A percentile compares a stretch with the other conserved stretches of the same genome.
These are phyloP conservation scores for Todus mexicanus DNA, from an alignment of 2,797 vertebrate genomes.

Conservation along the genomic window DNA sequence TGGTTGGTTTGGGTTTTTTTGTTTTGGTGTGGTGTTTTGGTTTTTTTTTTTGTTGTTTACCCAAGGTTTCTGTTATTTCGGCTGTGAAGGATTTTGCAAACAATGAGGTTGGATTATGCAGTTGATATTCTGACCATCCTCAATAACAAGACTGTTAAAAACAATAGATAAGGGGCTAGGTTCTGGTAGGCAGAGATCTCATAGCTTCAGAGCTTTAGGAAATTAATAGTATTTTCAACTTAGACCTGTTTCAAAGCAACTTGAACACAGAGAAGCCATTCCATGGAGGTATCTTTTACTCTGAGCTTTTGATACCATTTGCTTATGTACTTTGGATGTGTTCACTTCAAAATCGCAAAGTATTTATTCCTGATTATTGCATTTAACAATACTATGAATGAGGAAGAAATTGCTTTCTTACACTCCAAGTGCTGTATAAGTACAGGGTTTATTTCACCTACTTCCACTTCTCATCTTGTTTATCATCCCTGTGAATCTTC, in stretches of 20 bases:
- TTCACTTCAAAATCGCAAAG: neutral
- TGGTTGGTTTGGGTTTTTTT: no score
- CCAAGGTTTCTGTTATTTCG: neutral
- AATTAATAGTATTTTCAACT: neutral
- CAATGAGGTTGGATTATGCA: neutral
- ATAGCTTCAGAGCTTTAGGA: neutral
- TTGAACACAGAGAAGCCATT: neutral
- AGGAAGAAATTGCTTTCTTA: neutral
- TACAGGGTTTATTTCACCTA: neutral
- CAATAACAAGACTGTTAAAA: no score
- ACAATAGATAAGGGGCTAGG: neutral
- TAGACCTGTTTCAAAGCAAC: neutral
- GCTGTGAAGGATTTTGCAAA: neutral
- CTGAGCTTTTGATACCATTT: neutral
- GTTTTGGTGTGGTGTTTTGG: no score
- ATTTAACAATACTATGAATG: neutral
- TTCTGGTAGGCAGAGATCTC: neutral
- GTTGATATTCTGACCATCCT: no score
- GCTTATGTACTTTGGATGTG: neutral
- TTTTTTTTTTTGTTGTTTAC: neutral
- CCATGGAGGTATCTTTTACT: neutral
- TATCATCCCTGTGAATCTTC: neutral
- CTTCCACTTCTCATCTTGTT: neutral
- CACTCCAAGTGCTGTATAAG: neutral
- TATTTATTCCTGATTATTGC: neutral